phyloP scores from a whole-genome alignment of 2,888 invertebrate genomes.

The Pseudococcus jackbeardsleyi region DNA sequence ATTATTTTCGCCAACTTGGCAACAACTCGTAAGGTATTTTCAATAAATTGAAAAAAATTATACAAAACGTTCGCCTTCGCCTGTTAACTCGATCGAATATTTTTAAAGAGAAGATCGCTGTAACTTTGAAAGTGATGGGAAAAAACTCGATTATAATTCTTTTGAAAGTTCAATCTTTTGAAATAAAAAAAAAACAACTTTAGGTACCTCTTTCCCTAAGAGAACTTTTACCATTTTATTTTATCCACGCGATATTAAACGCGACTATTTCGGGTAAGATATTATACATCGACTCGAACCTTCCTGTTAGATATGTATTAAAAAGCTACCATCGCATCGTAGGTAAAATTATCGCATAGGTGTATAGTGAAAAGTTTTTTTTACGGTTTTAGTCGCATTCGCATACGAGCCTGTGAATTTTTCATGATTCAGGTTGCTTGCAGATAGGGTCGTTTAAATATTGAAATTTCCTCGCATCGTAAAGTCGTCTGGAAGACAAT shows the following conservation, averaged over 20 bases:
- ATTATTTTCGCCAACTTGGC: slow-evolving; percentile 4
- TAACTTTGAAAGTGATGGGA: background rate
- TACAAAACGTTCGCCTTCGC: background rate
- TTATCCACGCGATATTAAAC: background rate
- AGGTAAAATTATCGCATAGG: no score
- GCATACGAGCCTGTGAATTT: no score
- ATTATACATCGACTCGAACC: no score
- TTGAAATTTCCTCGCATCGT: no score
- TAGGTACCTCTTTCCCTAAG: background rate
- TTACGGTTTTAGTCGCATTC: no score
- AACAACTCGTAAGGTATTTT: slow-evolving; percentile 7
- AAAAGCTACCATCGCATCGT: no score
- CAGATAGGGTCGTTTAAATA: no score
- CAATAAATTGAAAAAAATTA: slow-evolving; percentile 7
- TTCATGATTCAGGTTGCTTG: no score
- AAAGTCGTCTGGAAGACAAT: no score
- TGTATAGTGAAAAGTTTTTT: no score
- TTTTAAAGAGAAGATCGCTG: slow-evolving; percentile 1
- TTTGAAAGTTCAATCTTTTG: slow-evolving; percentile 11
- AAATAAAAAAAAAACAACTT: background rate
- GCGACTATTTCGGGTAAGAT: background rate
- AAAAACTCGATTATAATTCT: slow-evolving; percentile 14
- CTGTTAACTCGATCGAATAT: slow-evolving; percentile 14
- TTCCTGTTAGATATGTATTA: no score
- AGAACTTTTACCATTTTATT: background rate